Evolutionary conservation across 2,888 invertebrate species (phyloP).

Genomic region (Corbicula japonica): DNA sequence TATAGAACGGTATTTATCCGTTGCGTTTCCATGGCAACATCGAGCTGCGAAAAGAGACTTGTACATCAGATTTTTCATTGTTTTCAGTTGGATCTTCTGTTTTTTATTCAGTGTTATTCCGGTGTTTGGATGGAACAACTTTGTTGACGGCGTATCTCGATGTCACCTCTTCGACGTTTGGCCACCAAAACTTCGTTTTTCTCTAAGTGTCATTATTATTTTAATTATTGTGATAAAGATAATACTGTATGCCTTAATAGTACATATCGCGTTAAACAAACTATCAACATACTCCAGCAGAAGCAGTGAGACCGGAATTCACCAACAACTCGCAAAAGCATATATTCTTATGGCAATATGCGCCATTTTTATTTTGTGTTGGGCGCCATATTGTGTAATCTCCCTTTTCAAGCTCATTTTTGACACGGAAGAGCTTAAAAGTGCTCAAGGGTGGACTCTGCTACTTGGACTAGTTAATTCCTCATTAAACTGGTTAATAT

Average conservation of each 20-base stretch:
- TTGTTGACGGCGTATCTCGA: slow-evolving; percentile 18
- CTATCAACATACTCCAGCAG: slow-evolving; percentile 7
- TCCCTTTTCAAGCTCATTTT: slow-evolving; percentile 30
- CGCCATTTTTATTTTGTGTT: slow-evolving; percentile 53
- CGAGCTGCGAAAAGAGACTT: slow-evolving; percentile 21
- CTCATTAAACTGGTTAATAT: slow-evolving; percentile 56
- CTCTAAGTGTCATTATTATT: slow-evolving; percentile 1
- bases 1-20: slow-evolving; percentile 48
- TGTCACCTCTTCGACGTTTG: slow-evolving; percentile 30
- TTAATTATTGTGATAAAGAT: slow-evolving; percentile 17
- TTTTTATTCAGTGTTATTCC: slow-evolving; percentile 35
- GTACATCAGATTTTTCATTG: slow-evolving; percentile 31
- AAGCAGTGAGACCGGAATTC: slow-evolving; percentile 2
- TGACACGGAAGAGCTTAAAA: slow-evolving; percentile 16
- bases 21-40: slow-evolving; percentile 52
- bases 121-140: slow-evolving; percentile 33
- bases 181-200: slow-evolving; percentile 17
- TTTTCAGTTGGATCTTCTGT: slow-evolving; percentile 17
- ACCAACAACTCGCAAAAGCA: slow-evolving; percentile 37
- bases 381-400: slow-evolving; percentile 56
- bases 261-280: slow-evolving; percentile 25
- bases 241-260: slow-evolving; percentile 35
- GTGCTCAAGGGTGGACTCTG: slow-evolving; percentile 31
- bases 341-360: slow-evolving; percentile 48
- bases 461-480: slow-evolving; percentile 36